Base-by-base conservation (phyloP, 2,888 invertebrate species). In the Ophion obscuratus region DNA sequence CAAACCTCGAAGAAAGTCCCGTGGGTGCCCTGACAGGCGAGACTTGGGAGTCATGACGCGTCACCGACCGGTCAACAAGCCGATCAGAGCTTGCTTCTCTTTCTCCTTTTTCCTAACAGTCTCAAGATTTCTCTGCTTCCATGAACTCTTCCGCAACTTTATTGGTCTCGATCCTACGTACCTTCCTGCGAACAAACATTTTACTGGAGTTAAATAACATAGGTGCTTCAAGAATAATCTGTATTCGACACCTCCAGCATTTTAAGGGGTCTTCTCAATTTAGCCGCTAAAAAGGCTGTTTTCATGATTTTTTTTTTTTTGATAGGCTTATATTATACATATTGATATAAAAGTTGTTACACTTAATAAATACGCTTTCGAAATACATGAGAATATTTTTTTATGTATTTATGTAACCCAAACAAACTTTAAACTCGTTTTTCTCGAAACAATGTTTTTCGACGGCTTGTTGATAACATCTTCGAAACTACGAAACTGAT, bases 121-220 rank as follows among this genome's bases (percentile, higher is more conserved):
- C 89, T 99, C 99, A 14, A 99, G 95, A 91, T 98, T 98, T 85
- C 99, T 96, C 89, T 97, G 98, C 91, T 97, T 97, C 99, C 99
- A 99, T 0, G 97, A 97, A 92, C 99, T 99, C 95, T 99, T 99
- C 31, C 99, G 95, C 81, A 99, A 95, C 94, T 99, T 99, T 87
- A 99, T 99, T 0, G 99, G 99, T 61, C 99, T 96, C 92, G 99
- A 99, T 83, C 99, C 99, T 0, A 99, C 99, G 94, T 99, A 99
- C 83, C 99, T 97, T 24, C 99, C 98, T 98, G 94, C 67, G 53
- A 53, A 14, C 17, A 53, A 53, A 53, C 14, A 53, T 53, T 53
- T 27, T 0, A 27, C 7, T 59, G 3, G 53, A 14, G 71, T 20
- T 7, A 7, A 73, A 57, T n/a, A n/a, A 36, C 31, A 59, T 31